These are phyloP conservation scores for Acanthococcus lagerstroemiae DNA, from an alignment of 2,888 invertebrate species.

Conservation along the genomic window DNA sequence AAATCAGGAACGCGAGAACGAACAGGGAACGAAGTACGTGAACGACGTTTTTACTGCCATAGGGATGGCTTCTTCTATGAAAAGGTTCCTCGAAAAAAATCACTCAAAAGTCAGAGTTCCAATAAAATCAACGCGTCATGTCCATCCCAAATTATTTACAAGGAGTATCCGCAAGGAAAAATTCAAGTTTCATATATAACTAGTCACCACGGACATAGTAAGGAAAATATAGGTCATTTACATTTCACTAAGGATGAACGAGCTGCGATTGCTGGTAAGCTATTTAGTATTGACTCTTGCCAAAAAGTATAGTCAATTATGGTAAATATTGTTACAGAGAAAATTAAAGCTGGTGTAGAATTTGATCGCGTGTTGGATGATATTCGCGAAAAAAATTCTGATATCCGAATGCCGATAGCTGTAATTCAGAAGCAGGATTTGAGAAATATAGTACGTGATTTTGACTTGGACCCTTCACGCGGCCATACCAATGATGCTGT, in stretches of 20 bases:
- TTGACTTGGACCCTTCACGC: neutral
- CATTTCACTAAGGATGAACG: neutral
- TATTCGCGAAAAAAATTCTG: neutral
- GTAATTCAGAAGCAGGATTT: constrained; percentile 22
- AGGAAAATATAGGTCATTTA: neutral
- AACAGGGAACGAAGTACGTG: no score
- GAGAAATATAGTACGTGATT: neutral
- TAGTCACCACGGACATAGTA: neutral
- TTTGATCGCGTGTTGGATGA: neutral
- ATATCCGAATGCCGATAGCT: no score
- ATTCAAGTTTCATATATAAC: neutral
- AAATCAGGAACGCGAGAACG: no score
- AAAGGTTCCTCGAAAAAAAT: neutral
- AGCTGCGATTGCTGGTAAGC: neutral
- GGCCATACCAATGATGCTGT: neutral
- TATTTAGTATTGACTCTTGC: no score
- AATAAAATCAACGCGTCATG: neutral
- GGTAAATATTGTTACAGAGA: neutral
- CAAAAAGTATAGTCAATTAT: neutral
- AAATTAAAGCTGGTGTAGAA: neutral
- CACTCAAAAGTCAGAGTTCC: neutral
- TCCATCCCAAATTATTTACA: neutral
- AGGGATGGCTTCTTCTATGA: neutral
- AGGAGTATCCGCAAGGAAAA: neutral
- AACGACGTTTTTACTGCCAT: constrained; percentile 4